A percentile compares a stretch with the other conserved stretches of the same genome.
These are phyloP conservation scores for Tuberolachnus salignus DNA, from an alignment of 2,888 invertebrate species.

Conservation along the genomic window DNA sequence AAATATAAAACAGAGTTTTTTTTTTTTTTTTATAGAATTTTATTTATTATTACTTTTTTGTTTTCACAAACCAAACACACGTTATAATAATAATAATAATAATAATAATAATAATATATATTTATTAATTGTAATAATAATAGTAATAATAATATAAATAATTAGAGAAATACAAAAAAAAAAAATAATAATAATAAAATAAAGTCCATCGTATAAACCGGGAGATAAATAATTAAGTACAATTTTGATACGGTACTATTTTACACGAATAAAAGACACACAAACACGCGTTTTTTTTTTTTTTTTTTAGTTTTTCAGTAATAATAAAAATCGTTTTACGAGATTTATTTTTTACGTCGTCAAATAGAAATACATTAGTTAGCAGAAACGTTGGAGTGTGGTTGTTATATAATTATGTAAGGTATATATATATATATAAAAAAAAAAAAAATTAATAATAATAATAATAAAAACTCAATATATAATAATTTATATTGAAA, in stretches of 20 bases:
- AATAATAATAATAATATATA: slow-evolving; percentile 36
- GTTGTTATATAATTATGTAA: no score
- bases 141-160: slow-evolving; percentile 42
- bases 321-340: no score
- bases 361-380: no score
- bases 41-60: slow-evolving; percentile 43
- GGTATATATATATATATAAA: slow-evolving; percentile 1
- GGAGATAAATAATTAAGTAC: slow-evolving; percentile 31
- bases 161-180: slow-evolving; percentile 23
- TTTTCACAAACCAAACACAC: slow-evolving; percentile 53
- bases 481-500: background rate
- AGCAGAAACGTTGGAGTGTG: no score
- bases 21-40: background rate
- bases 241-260: slow-evolving; percentile 7
- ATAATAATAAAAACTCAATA: slow-evolving; percentile 18
- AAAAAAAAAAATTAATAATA: slow-evolving; percentile 28
- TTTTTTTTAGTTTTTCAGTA: no score
- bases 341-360: no score
- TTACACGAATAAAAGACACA: no score
- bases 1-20: background rate
- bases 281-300: no score
- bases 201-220: slow-evolving; percentile 17
- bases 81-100: slow-evolving; percentile 43
- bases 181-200: slow-evolving; percentile 34
- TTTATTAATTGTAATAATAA: slow-evolving; percentile 37